Evolutionary conservation across 2,113 vertebrate genomes (phyloP).

Genomic region (Pteropus alecto): DNA sequence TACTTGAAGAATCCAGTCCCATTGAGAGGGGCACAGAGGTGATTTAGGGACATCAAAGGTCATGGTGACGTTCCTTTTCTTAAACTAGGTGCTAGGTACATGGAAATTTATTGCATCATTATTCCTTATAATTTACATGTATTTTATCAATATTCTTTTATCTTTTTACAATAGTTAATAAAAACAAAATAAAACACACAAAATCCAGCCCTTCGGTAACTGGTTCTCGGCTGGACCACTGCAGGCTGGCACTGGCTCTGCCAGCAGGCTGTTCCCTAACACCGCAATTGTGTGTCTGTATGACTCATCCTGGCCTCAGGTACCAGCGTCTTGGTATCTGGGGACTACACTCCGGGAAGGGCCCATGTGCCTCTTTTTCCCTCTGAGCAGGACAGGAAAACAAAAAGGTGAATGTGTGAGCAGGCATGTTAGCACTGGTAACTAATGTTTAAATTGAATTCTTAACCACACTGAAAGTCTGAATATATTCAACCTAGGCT

Average conservation of each 20-base stretch:
- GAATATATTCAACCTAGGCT: not conserved
- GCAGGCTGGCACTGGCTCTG: not conserved
- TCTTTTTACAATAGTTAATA: not conserved
- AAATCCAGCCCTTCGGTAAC: not conserved
- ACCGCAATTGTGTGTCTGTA: not conserved
- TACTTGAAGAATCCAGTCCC: not conserved
- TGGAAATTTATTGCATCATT: not conserved
- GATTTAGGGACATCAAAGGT: not conserved
- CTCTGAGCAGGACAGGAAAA: not conserved
- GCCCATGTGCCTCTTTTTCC: not conserved
- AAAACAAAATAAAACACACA: constrained; percentile 17
- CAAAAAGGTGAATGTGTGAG: not conserved
- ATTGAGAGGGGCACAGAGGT: not conserved
- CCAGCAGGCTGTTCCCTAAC: constrained; percentile 68
- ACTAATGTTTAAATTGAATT: not conserved
- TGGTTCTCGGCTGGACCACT: not conserved
- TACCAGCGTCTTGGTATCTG: not conserved
- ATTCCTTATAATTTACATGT: not conserved
- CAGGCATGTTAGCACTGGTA: not conserved
- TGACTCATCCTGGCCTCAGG: constrained; percentile 47
- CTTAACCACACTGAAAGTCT: not conserved
- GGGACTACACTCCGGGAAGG: not conserved
- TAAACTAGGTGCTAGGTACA: not conserved
- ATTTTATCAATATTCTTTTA: constrained; percentile 37
- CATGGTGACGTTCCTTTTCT: not conserved